Conservation (phyloP, 1,140 invertebrate species). For the Microplitis demolitor region DNA sequence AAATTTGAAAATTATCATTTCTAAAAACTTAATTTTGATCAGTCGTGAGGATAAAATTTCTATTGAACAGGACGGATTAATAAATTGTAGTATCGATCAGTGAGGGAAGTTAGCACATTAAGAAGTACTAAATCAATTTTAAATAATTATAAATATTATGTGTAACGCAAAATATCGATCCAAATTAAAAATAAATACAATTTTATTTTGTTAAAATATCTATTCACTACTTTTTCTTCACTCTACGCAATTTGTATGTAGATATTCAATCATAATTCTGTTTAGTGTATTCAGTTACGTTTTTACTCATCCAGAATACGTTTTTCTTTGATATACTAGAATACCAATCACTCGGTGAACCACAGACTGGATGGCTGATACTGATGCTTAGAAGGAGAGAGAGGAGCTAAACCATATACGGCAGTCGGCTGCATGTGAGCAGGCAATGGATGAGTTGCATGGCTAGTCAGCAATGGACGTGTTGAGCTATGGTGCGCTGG, state of each 20-base stretch:
- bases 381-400: constrained; percentile 77
- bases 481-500: constrained; percentile 86
- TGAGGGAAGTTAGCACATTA: background rate
- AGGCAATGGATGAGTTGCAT: constrained; percentile 78
- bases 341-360: constrained; percentile 70
- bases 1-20: too few relatives aligned
- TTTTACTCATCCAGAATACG: background rate
- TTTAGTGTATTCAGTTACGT: too few relatives aligned
- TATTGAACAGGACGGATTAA: constrained; percentile 24
- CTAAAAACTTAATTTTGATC: background rate
- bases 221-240: too few relatives aligned
- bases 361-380: constrained; percentile 75
- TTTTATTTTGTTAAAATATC: too few relatives aligned
- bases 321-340: background rate
- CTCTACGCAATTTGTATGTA: background rate
- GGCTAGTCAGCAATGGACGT: constrained; percentile 75
- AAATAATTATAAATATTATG: too few relatives aligned
- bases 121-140: background rate
- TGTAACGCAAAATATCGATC: background rate
- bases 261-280: too few relatives aligned
- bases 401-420: constrained; percentile 70
- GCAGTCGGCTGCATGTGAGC: constrained; percentile 81
- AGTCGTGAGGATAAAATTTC: constrained; percentile 17
- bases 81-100: constrained; percentile 10
- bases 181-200: background rate